phyloP scores from a whole-genome alignment of 2,113 vertebrate genomes.

The Entelurus aequoreus region DNA sequence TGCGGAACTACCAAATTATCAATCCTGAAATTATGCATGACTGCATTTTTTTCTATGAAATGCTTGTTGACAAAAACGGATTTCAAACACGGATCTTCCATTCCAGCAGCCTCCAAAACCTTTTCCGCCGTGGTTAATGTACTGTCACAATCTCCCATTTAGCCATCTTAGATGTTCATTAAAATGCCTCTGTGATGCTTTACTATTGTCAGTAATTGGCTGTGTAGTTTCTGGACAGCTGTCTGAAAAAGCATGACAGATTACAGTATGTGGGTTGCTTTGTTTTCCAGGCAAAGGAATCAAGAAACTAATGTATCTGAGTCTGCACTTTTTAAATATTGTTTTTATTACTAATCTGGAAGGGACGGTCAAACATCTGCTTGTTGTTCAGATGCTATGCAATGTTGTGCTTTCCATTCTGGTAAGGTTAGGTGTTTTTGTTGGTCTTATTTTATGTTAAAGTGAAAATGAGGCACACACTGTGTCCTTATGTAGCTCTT shows the following conservation, averaged over 20 bases:
- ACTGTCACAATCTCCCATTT: not conserved
- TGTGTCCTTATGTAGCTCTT: slow-evolving; percentile 7
- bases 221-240: not conserved
- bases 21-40: not conserved
- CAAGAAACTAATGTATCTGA: not conserved
- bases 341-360: not conserved
- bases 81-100: not conserved
- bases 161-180: not conserved
- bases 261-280: not conserved
- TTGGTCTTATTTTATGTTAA: slow-evolving; percentile 14
- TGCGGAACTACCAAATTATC: not conserved
- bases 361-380: not conserved
- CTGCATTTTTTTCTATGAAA: not conserved
- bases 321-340: not conserved
- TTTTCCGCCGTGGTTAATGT: not conserved
- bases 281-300: not conserved
- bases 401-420: slow-evolving; percentile 8
- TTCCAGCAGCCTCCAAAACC: not conserved
- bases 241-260: not conserved
- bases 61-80: not conserved
- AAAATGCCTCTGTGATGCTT: not conserved
- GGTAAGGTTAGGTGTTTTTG: not conserved
- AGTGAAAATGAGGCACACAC: slow-evolving; percentile 22
- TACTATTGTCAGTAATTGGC: not conserved
- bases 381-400: not conserved